Evolutionary conservation across 1,140 invertebrate species (phyloP).

Genomic region (Pseudomyrmex gracilis): DNA sequence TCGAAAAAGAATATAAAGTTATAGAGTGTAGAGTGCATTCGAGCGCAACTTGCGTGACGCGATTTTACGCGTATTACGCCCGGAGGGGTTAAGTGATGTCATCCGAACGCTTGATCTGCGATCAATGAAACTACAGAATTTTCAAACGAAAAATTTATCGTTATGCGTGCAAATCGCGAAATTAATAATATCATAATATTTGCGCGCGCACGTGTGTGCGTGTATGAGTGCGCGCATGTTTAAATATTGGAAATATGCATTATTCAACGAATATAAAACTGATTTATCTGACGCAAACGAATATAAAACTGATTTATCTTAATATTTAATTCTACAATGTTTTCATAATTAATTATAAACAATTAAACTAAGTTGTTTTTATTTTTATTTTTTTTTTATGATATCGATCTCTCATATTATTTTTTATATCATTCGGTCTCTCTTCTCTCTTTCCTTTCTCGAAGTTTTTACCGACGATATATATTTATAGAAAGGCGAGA

Average conservation of each 20-base stretch:
- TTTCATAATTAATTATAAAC: background rate
- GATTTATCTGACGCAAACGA: background rate
- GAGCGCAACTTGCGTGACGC: constrained; percentile 67
- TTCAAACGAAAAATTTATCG: constrained; percentile 64
- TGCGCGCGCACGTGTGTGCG: too few relatives aligned
- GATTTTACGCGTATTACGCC: constrained; percentile 64
- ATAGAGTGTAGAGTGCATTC: constrained; percentile 11
- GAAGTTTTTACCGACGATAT: background rate
- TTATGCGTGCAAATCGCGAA: constrained; percentile 41
- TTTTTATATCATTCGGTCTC: background rate
- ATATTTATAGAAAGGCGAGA: background rate
- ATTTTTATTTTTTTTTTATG: too few relatives aligned
- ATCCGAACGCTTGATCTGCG: constrained; percentile 72
- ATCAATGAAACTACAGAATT: constrained; percentile 78
- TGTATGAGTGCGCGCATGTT: background rate
- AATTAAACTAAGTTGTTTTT: too few relatives aligned
- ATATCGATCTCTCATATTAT: background rate
- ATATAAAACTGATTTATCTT: background rate
- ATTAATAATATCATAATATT: background rate
- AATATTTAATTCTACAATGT: constrained; percentile 10
- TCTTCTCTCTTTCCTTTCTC: too few relatives aligned
- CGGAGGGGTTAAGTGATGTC: constrained; percentile 71
- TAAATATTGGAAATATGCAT: background rate
- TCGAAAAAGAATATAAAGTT: constrained; percentile 23
- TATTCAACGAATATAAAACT: background rate